phyloP scores from a whole-genome alignment of 2,113 vertebrate species.

The Podiceps cristatus region DNA sequence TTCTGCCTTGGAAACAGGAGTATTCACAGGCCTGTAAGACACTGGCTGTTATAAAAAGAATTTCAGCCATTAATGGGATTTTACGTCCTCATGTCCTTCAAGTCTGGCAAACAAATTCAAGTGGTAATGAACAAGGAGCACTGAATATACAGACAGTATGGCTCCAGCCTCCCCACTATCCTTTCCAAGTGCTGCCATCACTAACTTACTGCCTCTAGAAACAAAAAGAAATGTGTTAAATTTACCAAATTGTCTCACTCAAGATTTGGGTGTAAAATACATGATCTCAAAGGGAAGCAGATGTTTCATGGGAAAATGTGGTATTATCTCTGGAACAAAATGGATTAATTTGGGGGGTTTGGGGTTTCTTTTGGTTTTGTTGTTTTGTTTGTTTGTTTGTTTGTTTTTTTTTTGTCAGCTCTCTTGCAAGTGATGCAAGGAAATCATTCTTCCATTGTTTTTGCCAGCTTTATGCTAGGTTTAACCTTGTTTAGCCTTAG shows the following conservation, averaged over 20 bases:
- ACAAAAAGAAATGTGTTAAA: not conserved
- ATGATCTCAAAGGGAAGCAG: not conserved
- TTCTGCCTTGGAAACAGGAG: not conserved
- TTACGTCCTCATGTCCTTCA: not conserved
- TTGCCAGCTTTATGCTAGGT: not conserved
- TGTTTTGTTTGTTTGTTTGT: too few relatives aligned
- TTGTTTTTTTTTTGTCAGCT: not conserved
- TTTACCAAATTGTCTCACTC: not conserved
- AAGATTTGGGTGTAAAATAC: not conserved
- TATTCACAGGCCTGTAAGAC: not conserved
- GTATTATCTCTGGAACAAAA: not conserved
- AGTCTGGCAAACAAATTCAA: not conserved
- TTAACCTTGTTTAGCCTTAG: not conserved
- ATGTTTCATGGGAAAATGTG: not conserved
- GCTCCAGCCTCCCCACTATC: not conserved
- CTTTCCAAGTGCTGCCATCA: not conserved
- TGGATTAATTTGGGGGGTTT: not conserved
- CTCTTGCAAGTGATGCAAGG: not conserved
- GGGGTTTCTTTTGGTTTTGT: too few relatives aligned
- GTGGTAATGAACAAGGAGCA: not conserved
- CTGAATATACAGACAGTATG: not conserved
- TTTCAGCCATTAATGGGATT: not conserved
- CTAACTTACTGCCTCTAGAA: not conserved
- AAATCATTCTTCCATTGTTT: not conserved
- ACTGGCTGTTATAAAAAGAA: not conserved